Conservation (phyloP, 92 coral and sea anemone genomes). For the Porites cylindrica region DNA sequence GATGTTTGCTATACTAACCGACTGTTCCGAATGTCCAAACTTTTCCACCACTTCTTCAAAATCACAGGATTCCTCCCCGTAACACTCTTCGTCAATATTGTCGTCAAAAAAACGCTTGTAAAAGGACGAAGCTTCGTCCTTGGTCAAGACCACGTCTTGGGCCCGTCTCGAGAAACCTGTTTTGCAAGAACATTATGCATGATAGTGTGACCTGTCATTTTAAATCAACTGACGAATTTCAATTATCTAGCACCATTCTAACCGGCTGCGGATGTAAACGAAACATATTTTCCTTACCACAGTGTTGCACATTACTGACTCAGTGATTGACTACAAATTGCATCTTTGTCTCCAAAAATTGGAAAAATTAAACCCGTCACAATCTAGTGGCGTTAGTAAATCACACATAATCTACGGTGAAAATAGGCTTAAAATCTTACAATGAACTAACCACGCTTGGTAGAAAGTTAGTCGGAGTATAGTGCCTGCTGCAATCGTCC, state of each 20-base stretch:
- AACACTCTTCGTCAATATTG: slow-evolving; percentile 56
- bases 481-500: too few species aligned
- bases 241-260: neutral
- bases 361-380: too few species aligned
- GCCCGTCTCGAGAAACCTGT: slow-evolving; percentile 11
- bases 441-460: too few species aligned
- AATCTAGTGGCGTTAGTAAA: too few species aligned
- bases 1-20: slow-evolving; percentile 29
- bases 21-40: slow-evolving; percentile 50
- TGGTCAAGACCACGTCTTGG: slow-evolving; percentile 30
- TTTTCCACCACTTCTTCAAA: slow-evolving; percentile 49
- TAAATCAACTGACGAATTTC: neutral
- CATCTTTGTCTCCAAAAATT: too few species aligned
- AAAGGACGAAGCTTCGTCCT: slow-evolving; percentile 35
- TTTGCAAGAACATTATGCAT: neutral
- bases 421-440: too few species aligned
- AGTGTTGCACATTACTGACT: too few species aligned
- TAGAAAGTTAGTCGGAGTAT: too few species aligned
- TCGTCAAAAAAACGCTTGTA: slow-evolving; percentile 37
- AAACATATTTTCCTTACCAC: too few species aligned
- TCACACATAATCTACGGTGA: too few species aligned
- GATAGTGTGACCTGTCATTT: neutral
- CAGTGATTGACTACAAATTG: too few species aligned
- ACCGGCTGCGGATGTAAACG: too few species aligned
- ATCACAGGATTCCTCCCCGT: slow-evolving; percentile 47